These are phyloP conservation scores for Tipula vernalis DNA, from an alignment of 2,888 invertebrate species.

Conservation along the genomic window DNA sequence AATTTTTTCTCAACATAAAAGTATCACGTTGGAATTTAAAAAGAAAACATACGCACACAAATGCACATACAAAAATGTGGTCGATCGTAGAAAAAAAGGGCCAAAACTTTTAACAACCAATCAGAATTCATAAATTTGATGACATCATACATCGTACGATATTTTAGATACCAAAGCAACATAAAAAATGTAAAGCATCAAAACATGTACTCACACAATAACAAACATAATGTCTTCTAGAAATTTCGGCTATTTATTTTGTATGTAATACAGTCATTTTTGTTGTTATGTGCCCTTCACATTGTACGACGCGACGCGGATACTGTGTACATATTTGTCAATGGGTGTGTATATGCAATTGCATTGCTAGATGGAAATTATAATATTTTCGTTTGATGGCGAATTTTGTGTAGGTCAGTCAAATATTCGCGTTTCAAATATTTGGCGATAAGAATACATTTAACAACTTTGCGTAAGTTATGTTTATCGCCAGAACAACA, in stretches of 20 bases:
- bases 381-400: neutral
- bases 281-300: neutral
- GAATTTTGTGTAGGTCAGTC: neutral
- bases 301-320: neutral
- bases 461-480: neutral
- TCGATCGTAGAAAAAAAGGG: neutral
- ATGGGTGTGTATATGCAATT: neutral
- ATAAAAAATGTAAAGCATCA: neutral
- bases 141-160: constrained; percentile 1
- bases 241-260: neutral
- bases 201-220: neutral
- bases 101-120: neutral
- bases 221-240: neutral
- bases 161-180: neutral
- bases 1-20: neutral
- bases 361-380: neutral
- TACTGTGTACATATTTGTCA: neutral
- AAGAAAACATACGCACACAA: neutral
- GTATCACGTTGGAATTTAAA: neutral
- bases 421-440: neutral
- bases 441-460: neutral
- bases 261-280: neutral
- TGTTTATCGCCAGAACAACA: neutral
- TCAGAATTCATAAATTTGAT: neutral
- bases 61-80: neutral